Conservation (phyloP, 2,113 vertebrate genomes). For the Chrysemys picta region DNA sequence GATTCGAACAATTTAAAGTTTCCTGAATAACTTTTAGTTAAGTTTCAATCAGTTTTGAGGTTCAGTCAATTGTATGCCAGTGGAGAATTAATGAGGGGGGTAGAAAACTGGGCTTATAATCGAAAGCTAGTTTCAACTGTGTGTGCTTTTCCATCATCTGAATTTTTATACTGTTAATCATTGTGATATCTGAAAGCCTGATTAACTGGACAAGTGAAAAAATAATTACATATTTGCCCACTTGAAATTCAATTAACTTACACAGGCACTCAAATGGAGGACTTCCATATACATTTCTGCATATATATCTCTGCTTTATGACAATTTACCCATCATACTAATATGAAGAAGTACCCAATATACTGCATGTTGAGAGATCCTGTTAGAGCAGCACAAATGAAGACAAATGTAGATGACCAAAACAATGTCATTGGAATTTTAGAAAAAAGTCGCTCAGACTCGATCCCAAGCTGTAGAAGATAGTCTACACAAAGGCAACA, state of each 20-base stretch:
- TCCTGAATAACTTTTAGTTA: neutral
- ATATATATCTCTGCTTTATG: neutral
- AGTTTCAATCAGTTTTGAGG: neutral
- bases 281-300: neutral
- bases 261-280: neutral
- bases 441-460: neutral
- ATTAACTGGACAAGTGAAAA: neutral
- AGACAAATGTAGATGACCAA: neutral
- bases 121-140: conserved; percentile 12
- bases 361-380: neutral
- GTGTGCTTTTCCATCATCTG: neutral
- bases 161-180: neutral
- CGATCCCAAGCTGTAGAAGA: neutral
- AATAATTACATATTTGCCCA: neutral
- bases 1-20: neutral
- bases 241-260: neutral
- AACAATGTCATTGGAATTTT: neutral
- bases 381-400: neutral
- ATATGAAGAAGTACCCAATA: neutral
- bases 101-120: neutral
- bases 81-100: conserved; percentile 20
- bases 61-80: neutral
- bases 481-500: neutral
- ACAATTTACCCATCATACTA: neutral
- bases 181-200: neutral